Evolutionary conservation across 2,113 vertebrate species (phyloP).

Genomic region (Channa argus): DNA sequence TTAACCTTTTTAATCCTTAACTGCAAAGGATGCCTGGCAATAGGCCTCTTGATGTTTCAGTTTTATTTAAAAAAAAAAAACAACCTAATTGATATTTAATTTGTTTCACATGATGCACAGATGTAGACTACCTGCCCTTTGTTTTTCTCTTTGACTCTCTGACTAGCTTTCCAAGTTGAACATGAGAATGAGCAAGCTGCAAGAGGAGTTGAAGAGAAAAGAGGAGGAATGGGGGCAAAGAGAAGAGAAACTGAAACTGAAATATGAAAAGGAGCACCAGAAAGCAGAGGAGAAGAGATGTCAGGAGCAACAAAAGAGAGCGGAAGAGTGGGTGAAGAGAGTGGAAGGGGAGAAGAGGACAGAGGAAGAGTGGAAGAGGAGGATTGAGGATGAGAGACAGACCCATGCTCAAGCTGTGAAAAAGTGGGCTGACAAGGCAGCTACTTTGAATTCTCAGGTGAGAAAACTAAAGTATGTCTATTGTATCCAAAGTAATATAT

Average conservation of each 20-base stretch:
- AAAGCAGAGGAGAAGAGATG: slow-evolving; percentile 31
- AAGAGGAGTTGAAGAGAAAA: slow-evolving; percentile 45
- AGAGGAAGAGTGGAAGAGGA: slow-evolving; percentile 21
- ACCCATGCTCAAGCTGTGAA: slow-evolving; percentile 16
- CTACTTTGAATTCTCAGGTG: slow-evolving; percentile 48
- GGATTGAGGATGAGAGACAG: slow-evolving; percentile 34
- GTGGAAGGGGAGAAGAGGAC: neutral
- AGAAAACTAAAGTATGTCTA: slow-evolving; percentile 17
- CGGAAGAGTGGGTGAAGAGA: slow-evolving; percentile 23
- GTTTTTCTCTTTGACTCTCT: slow-evolving; percentile 26
- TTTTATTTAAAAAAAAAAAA: slow-evolving; percentile 5
- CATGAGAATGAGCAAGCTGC: slow-evolving; percentile 43
- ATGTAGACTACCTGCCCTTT: slow-evolving; percentile 8
- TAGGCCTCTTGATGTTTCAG: slow-evolving; percentile 33
- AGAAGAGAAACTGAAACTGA: slow-evolving; percentile 20
- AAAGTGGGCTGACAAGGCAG: slow-evolving; percentile 38
- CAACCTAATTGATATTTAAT: neutral
- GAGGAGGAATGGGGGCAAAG: slow-evolving; percentile 31
- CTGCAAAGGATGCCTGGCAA: slow-evolving; percentile 8
- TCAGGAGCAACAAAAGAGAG: slow-evolving; percentile 26
- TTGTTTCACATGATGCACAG: slow-evolving; percentile 23
- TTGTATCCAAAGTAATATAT: neutral
- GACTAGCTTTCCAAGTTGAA: slow-evolving; percentile 37
- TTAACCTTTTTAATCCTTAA: slow-evolving; percentile 4
- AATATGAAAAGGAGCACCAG: slow-evolving; percentile 22